A percentile compares a stretch with the other conserved stretches of the same genome.
Conservation (phyloP, 2,113 vertebrate species). For the Gallinago jamesoni region DNA sequence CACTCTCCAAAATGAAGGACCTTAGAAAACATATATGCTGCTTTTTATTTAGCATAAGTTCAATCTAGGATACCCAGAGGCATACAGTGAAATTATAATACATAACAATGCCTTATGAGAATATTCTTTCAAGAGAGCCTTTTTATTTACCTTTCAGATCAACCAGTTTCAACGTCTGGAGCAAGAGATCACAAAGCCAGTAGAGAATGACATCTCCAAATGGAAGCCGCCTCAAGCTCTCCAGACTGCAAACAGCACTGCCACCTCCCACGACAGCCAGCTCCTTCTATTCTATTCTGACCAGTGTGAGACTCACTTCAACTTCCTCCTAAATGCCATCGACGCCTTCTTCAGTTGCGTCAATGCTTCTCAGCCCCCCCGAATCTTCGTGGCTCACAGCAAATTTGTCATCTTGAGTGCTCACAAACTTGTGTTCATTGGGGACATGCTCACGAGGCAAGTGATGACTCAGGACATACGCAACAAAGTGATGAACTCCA, state of each 20-base stretch:
- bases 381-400: conserved; percentile 96
- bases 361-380: conserved; percentile 86
- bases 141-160: conserved; percentile 76
- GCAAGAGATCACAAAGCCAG: conserved; percentile 91
- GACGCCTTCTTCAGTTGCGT: conserved; percentile 93
- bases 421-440: conserved; percentile 98
- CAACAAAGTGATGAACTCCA: conserved; percentile 91
- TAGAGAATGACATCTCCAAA: conserved; percentile 93
- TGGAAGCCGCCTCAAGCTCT: conserved; percentile 85
- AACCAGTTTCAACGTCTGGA: conserved; percentile 93
- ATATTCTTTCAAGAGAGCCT: not conserved
- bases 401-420: conserved; percentile 96
- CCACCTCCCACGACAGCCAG: conserved; percentile 82
- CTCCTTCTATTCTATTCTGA: conserved; percentile 91
- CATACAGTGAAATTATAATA: not conserved
- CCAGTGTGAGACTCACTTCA: conserved; percentile 92
- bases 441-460: conserved; percentile 90
- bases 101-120: accelerated
- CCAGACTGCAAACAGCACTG: conserved; percentile 43
- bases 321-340: conserved; percentile 89
- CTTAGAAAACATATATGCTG: not conserved
- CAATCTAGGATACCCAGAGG: not conserved
- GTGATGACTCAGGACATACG: conserved; percentile 83
- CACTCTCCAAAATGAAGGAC: not conserved
- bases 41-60: not conserved